Percentiles rank a stretch among this genome's conserved stretches.
These are phyloP conservation scores for Kryptopterus vitreolus DNA, from an alignment of 2,797 vertebrate species.

Conservation along the genomic window DNA sequence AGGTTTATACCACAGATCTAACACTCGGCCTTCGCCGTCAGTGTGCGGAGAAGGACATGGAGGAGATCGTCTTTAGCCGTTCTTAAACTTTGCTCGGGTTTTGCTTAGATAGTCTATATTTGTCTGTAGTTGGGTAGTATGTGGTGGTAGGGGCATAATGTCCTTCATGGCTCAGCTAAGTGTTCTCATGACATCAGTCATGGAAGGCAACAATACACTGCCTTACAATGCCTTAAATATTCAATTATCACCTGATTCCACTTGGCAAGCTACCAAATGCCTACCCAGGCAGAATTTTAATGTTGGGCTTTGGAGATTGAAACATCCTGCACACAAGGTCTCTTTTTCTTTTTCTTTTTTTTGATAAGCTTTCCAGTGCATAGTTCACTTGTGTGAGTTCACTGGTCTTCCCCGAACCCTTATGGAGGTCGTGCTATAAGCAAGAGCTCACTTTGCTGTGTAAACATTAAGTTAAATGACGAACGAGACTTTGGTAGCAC, in stretches of 20 bases:
- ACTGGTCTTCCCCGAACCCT: neutral
- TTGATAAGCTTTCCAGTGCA: neutral
- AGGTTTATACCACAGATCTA: conserved; percentile 10
- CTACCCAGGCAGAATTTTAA: neutral
- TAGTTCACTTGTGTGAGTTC: neutral
- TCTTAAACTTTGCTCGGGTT: neutral
- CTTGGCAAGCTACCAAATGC: neutral
- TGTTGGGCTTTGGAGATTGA: neutral
- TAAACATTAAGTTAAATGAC: conserved; percentile 44
- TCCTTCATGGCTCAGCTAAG: neutral
- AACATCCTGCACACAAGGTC: neutral
- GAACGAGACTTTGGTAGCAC: neutral
- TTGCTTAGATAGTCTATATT: neutral
- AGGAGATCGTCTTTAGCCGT: neutral
- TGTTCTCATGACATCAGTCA: neutral
- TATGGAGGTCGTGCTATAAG: neutral
- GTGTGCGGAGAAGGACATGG: conserved; percentile 52
- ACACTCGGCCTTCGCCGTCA: neutral
- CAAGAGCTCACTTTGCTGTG: conserved; percentile 46
- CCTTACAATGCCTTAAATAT: neutral
- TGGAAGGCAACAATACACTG: neutral
- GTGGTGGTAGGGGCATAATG: neutral
- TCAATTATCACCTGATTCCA: neutral
- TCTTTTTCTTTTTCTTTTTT: neutral
- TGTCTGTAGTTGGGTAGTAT: neutral